These are phyloP conservation scores for Nematostella vectensis DNA, from an alignment of 92 coral and sea anemone species.

Conservation along the genomic window DNA sequence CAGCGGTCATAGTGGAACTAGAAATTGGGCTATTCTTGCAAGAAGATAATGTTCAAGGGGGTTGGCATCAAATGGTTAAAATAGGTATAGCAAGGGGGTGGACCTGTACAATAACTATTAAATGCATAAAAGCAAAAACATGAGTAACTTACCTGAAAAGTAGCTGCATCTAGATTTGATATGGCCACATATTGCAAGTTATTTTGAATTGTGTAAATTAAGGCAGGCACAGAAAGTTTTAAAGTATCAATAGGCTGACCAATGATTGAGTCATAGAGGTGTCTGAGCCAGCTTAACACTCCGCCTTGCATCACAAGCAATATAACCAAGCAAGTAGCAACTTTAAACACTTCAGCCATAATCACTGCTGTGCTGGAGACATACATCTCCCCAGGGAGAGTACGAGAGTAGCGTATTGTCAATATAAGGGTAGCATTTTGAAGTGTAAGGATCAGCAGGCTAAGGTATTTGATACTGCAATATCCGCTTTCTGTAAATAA, in stretches of 20 bases:
- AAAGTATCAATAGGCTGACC: constrained; percentile 81
- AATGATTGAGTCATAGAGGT: constrained; percentile 56
- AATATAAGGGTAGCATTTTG: constrained; percentile 89
- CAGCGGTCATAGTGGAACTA: too few relatives aligned
- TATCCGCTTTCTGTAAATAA: constrained; percentile 36
- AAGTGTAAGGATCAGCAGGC: constrained; percentile 64
- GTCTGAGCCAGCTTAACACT: constrained; percentile 40
- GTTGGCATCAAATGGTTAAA: too few relatives aligned
- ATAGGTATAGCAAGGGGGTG: too few relatives aligned
- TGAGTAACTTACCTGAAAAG: constrained; percentile 70
- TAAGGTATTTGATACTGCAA: constrained; percentile 69
- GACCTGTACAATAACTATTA: too few relatives aligned
- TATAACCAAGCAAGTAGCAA: constrained; percentile 55
- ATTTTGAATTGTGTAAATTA: constrained; percentile 84
- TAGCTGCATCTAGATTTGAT: constrained; percentile 96
- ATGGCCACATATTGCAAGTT: constrained; percentile 95
- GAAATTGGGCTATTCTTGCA: too few relatives aligned
- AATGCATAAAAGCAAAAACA: too few relatives aligned
- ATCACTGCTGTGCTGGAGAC: constrained; percentile 88
- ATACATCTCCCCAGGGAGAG: constrained; percentile 91
- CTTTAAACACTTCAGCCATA: constrained; percentile 78
- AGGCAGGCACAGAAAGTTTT: constrained; percentile 85
- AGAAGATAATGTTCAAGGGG: too few relatives aligned
- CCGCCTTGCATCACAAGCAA: constrained; percentile 43
- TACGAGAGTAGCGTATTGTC: constrained; percentile 91